A percentile compares a stretch with the other conserved stretches of the same genome.
phyloP scores from a whole-genome alignment of 2,888 invertebrate species.

The Pseudococcus longispinus region DNA sequence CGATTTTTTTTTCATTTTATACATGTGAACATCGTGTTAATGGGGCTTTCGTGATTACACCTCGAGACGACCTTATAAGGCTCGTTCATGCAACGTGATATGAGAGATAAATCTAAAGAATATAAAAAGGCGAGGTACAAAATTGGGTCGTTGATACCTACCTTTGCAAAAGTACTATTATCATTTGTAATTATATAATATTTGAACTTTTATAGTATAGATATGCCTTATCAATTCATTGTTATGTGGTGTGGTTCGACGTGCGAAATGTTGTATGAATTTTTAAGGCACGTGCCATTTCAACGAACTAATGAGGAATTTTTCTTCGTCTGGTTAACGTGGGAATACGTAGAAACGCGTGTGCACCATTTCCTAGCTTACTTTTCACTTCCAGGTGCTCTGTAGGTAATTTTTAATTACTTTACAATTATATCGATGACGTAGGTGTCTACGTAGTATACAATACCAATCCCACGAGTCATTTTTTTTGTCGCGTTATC shows the following conservation, averaged over 20 bases:
- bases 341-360: neutral
- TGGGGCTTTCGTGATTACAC: neutral
- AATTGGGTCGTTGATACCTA: neutral
- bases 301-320: neutral
- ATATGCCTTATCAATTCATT: neutral
- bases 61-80: conserved; percentile 12
- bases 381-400: neutral
- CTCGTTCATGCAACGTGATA: neutral
- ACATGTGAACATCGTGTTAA: neutral
- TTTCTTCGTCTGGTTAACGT: neutral
- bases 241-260: neutral
- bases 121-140: neutral
- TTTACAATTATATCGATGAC: neutral
- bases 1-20: neutral
- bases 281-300: neutral
- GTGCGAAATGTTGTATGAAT: neutral
- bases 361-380: neutral
- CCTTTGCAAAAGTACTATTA: neutral
- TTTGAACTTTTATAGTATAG: neutral
- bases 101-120: neutral
- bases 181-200: neutral
- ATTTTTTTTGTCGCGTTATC: neutral
- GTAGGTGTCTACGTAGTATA: neutral
- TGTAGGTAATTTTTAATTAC: neutral
- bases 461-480: neutral